A percentile compares a stretch with the other conserved stretches of the same genome.
Conservation (phyloP, 2,888 invertebrate species). For the Abrostola tripartita region DNA sequence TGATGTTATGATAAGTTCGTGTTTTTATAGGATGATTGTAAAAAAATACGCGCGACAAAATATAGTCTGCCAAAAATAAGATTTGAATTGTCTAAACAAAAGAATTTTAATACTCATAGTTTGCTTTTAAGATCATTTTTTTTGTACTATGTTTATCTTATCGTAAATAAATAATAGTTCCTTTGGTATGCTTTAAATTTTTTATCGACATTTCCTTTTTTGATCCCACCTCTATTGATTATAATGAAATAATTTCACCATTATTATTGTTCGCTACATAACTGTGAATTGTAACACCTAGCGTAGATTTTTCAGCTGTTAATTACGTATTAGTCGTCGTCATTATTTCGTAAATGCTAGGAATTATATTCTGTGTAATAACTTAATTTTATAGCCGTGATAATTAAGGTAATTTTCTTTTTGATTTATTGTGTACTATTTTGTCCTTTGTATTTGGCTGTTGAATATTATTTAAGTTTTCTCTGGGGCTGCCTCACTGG, state of each 20-base stretch:
- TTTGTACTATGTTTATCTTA: too few species aligned
- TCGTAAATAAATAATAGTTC: too few species aligned
- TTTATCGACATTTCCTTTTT: conserved; percentile 31
- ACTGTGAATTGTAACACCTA: conserved; percentile 38
- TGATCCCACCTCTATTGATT: conserved; percentile 34
- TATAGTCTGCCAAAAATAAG: too few species aligned
- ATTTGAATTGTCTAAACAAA: too few species aligned
- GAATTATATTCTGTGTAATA: conserved; percentile 37
- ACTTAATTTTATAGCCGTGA: conserved; percentile 35
- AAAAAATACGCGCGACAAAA: too few species aligned
- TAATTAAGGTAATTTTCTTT: conserved; percentile 36
- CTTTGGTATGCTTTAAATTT: not conserved
- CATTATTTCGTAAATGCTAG: conserved; percentile 33
- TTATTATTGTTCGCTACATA: conserved; percentile 32
- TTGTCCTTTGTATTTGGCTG: not conserved
- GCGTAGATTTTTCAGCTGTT: conserved; percentile 36
- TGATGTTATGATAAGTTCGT: too few species aligned
- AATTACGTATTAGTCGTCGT: conserved; percentile 33
- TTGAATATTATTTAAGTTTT: not conserved
- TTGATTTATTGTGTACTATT: conserved; percentile 33
- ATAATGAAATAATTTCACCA: conserved; percentile 46
- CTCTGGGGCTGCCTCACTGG: not conserved
- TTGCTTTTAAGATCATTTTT: too few species aligned
- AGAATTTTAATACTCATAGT: too few species aligned
- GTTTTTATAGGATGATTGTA: too few species aligned